phyloP scores from a whole-genome alignment of 1,140 invertebrate species.

The Solen grandis region DNA sequence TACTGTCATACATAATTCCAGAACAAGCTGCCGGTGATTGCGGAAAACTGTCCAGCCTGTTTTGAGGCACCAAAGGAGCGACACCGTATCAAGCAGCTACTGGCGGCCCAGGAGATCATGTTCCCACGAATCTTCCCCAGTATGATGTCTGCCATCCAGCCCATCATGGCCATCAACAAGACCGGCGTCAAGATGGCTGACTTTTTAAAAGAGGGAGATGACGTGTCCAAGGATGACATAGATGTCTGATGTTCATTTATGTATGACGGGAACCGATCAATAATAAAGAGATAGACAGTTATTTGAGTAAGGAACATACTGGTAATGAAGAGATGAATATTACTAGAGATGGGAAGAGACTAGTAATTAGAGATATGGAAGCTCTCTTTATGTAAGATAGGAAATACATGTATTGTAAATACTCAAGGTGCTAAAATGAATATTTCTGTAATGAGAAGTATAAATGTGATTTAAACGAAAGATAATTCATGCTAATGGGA shows the following conservation, averaged over 20 bases:
- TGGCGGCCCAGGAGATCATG: constrained; percentile 88
- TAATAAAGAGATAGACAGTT: too few relatives aligned
- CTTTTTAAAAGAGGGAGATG: constrained; percentile 32
- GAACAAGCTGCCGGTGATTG: constrained; percentile 86
- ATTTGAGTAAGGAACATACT: not conserved
- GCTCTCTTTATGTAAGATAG: too few relatives aligned
- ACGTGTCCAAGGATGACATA: constrained; percentile 26
- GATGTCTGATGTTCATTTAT: constrained; percentile 21
- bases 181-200: constrained; percentile 51
- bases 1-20: constrained; percentile 66
- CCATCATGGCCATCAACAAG: constrained; percentile 85
- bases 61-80: constrained; percentile 86
- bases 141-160: constrained; percentile 86
- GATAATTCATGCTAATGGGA: too few relatives aligned
- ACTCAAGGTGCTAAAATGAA: too few relatives aligned
- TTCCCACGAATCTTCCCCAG: constrained; percentile 88
- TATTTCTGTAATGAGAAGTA: too few relatives aligned
- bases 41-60: constrained; percentile 85
- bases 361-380: not conserved
- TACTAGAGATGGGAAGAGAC: not conserved
- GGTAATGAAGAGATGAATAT: not conserved
- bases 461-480: too few relatives aligned
- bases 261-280: too few relatives aligned
- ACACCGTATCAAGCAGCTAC: constrained; percentile 86
- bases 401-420: too few relatives aligned